phyloP scores from a whole-genome alignment of 1,140 invertebrate genomes.

The Sycophaga agraensis region DNA sequence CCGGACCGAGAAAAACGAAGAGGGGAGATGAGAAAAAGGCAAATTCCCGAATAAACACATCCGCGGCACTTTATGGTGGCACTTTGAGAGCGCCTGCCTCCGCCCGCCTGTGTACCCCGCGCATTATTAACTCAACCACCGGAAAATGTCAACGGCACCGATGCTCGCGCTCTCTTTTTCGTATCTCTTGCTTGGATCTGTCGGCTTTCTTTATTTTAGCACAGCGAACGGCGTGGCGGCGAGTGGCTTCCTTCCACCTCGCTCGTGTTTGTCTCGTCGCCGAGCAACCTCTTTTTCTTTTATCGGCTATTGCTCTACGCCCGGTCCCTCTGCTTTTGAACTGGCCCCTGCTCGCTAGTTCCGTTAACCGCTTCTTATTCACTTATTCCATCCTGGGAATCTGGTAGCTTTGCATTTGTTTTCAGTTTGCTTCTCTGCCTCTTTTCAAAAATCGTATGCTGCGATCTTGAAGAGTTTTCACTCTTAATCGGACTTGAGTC shows the following conservation, averaged over 20 bases:
- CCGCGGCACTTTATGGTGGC: conserved; percentile 52
- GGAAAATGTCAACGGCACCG: conserved; percentile 55
- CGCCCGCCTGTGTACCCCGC: conserved; percentile 46
- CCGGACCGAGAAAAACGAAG: background rate
- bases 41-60: conserved; percentile 58
- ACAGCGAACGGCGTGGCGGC: no score
- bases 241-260: no score
- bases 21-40: conserved; percentile 41
- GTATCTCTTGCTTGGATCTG: no score
- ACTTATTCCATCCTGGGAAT: conserved; percentile 27
- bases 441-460: no score
- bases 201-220: conserved; percentile 47
- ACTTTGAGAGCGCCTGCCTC: conserved; percentile 34
- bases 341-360: background rate
- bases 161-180: conserved; percentile 36
- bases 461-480: no score
- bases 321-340: conserved; percentile 1
- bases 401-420: no score
- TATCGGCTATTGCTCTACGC: no score
- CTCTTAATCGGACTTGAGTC: no score
- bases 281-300: no score
- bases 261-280: no score
- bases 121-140: conserved; percentile 58
- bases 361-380: conserved; percentile 25
- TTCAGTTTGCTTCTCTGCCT: no score